phyloP scores from a whole-genome alignment of 1,140 invertebrate genomes.

The Camponotus floridanus region DNA sequence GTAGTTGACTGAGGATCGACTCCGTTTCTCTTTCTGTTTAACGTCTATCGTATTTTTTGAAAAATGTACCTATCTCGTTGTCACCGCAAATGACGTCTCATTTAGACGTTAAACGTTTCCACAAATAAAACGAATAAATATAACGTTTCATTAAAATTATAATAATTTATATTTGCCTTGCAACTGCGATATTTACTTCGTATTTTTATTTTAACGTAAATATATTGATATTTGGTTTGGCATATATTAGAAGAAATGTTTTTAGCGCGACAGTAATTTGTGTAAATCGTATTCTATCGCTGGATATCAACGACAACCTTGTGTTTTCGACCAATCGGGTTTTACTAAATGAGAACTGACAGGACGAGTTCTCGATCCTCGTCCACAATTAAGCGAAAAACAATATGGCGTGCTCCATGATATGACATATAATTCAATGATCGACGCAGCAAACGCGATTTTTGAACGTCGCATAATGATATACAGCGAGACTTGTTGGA shows the following conservation, averaged over 20 bases:
- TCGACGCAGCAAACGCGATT: constrained; percentile 31
- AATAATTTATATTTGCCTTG: neutral
- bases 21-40: neutral
- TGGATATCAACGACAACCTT: constrained; percentile 24
- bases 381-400: constrained; percentile 6
- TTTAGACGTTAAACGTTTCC: neutral
- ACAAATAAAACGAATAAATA: neutral
- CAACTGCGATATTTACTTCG: neutral
- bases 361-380: constrained; percentile 22
- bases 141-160: neutral
- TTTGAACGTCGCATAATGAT: constrained; percentile 45
- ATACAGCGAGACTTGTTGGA: constrained; percentile 40
- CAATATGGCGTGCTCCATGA: neutral
- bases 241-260: neutral
- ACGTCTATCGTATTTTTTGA: neutral
- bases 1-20: neutral
- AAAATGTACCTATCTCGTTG: constrained; percentile 18
- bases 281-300: neutral
- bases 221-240: neutral
- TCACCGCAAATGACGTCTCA: neutral
- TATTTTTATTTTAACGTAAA: neutral
- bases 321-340: neutral
- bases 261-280: constrained; percentile 9
- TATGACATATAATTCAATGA: constrained; percentile 43
- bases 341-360: constrained; percentile 34